Evolutionary conservation across 2,797 vertebrate genomes (phyloP).

Genomic region (Thamnophis elegans): DNA sequence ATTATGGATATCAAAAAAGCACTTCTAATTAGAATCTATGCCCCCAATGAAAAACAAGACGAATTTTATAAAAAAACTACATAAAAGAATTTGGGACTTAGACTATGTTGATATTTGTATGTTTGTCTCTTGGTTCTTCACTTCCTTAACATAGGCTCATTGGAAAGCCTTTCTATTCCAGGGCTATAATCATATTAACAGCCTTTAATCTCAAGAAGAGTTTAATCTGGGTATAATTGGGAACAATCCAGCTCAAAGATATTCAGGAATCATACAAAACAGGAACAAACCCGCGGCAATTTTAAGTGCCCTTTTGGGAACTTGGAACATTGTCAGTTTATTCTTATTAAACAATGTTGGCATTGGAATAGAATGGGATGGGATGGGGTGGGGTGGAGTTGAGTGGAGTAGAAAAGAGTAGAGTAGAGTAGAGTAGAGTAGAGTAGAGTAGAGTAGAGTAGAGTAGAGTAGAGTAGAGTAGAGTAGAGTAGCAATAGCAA

Average conservation of each 20-base stretch:
- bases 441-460: no score
- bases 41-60: no score
- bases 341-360: background rate
- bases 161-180: background rate
- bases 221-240: background rate
- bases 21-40: no score
- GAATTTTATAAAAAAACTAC: no score
- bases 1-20: no score
- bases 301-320: background rate
- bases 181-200: background rate
- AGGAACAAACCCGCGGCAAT: background rate
- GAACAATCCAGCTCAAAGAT: background rate
- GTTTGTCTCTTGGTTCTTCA: background rate
- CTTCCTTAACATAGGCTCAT: background rate
- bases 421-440: no score
- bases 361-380: background rate
- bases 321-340: background rate
- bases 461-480: background rate
- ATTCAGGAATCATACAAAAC: background rate
- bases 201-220: background rate
- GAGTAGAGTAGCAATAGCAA: no score
- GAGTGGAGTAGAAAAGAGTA: no score
- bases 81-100: no score
- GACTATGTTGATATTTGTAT: no score
- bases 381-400: accelerated